Base-by-base conservation (phyloP, 2,888 invertebrate species). In the Drosophila monieri region DNA sequence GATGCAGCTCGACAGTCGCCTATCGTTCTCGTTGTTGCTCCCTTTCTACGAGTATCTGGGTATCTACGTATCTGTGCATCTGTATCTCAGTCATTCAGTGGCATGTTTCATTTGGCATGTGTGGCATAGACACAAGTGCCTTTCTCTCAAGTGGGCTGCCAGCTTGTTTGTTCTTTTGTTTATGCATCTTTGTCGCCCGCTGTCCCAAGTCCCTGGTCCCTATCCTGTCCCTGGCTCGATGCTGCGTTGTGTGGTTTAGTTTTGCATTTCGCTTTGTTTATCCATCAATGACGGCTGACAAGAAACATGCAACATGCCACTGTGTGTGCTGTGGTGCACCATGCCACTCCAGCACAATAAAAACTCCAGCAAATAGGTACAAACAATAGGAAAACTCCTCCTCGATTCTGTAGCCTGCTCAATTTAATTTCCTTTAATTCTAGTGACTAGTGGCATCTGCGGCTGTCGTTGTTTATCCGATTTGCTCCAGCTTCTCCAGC, bases 261-360 rank as follows among this genome's bases (percentile, higher is more conserved):
- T 78, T 73, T 74, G 73, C 67, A 55, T 52, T 73, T 37, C 60
- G 68, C 88, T 66, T 83, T 83, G 88, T 87, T 87, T 87, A 81
- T 68, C 75, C 85, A 78, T 85, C 88, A 83, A 85, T 85, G 87
- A 72, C 68, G 74, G 77, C 75, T 79, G 88, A 84, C 88, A 87
- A 77, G 85, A 74, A 87, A 79, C 83, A 87, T 83, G 85, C 85
- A 72, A 78, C 86, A 78, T 43, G 46, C 76, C 78, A 66, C 76
- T 76, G 27, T 27, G 27, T 27, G 27, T 9, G 27, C 27, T 27
- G 27, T 27, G 9, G 27, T 6, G 14, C 77, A 79, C 73, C 73
- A 41, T 41, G 46, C 57, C 46, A 53, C 49, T 39, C 39, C 14
- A 2, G 44, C 32, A 43, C 64, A 62, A 35, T 68, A 65, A 55